phyloP scores from a whole-genome alignment of 2,113 vertebrate species.

The Mystacornis crossleyi region DNA sequence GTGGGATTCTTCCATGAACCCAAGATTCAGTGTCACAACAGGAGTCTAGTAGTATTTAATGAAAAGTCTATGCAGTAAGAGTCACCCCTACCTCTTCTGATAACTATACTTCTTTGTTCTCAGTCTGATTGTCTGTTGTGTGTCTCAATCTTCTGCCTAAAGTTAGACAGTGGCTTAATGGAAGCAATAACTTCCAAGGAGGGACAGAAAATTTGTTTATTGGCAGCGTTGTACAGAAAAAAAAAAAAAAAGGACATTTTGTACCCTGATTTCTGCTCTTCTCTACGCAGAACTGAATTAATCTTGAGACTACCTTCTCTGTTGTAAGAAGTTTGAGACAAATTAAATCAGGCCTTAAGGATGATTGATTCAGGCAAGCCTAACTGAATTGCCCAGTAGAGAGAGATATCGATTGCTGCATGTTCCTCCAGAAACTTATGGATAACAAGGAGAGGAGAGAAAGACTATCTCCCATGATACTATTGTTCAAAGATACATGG shows the following conservation, averaged over 20 bases:
- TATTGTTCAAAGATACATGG: not conserved
- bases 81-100: not conserved
- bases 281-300: not conserved
- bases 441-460: not conserved
- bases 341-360: not conserved
- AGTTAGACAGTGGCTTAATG: not conserved
- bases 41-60: not conserved
- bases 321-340: not conserved
- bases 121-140: not conserved
- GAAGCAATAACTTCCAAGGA: not conserved
- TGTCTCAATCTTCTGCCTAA: not conserved
- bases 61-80: not conserved
- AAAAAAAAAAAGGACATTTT: not conserved
- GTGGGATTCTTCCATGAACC: slow-evolving; percentile 3
- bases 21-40: not conserved
- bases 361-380: not conserved
- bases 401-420: not conserved
- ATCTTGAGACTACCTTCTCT: not conserved
- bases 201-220: not conserved
- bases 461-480: not conserved
- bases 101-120: not conserved
- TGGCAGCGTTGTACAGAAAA: not conserved
- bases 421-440: not conserved
- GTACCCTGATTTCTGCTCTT: not conserved
- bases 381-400: not conserved